Evolutionary conservation across 2,797 vertebrate genomes (phyloP), one percentile per base, ranked within the genome.

Genomic region (Synaphobranchus kaupii): DNA sequence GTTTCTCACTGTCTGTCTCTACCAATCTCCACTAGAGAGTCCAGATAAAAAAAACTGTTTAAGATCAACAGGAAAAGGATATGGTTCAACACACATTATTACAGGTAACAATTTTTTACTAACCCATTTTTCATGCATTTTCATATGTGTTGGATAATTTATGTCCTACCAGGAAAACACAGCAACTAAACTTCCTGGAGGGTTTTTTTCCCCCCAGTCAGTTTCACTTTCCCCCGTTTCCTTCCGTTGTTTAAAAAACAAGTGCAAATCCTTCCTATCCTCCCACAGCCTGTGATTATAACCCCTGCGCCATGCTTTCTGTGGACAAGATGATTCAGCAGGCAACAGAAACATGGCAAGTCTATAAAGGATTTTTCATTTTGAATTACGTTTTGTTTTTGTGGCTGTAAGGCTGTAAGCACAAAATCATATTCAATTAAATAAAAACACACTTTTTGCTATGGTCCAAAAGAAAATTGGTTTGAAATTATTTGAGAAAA

Each of bases 71-170:
- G 20, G 22, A 28, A 60, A 31, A 8, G 25, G 82, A 54, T 20
- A 17, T 63, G 56, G 84, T 63, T 66, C 58, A 84, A 63, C 31
- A 84, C 12, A 84, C 4, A 85, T 52, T 52, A 83, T 12, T 84
- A 44, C 58, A 22, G 8, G 39, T 63, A 44, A 60, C 13, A 17
- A 34, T 84, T 31, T 58, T 56, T 28, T 13, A 31, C 12, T 17
- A 13, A 68, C 2, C 25, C 28, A 17, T 10, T 82, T 25, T 48
- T 22, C 22, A 22, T 25, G 20, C 48, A 50, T 54, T 13, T 52
- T 50, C n/a, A 83, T 15, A 44, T 50, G 39, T 54, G 12, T 52
- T 10, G 22, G 28, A 50, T 25, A 13, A 17, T 17, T 39, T 22
- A 28, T 22, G 17, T 47, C 22, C 76, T 39, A 10, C 6, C 58